phyloP scores from a whole-genome alignment of 2,888 invertebrate genomes.

The Nebria brevicollis region DNA sequence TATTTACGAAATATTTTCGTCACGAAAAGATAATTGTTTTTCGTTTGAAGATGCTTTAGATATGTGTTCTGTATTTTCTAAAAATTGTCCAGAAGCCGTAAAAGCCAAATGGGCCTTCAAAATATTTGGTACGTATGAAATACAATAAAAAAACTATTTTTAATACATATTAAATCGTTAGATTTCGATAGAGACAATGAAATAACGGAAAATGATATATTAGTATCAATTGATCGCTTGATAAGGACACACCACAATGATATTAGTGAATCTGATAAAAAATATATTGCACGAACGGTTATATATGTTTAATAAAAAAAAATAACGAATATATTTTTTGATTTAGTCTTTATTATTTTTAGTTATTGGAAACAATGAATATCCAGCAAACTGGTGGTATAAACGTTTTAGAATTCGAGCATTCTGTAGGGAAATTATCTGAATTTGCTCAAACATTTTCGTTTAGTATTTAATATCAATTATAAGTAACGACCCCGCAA shows the following conservation, averaged over 20 bases:
- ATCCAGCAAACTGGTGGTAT: constrained; percentile 69
- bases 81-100: constrained; percentile 75
- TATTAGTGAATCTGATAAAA: constrained; percentile 63
- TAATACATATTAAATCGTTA: constrained; percentile 52
- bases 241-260: constrained; percentile 56
- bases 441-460: constrained; percentile 63
- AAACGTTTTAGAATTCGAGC: constrained; percentile 69
- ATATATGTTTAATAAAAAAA: constrained; percentile 53
- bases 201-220: constrained; percentile 68
- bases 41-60: constrained; percentile 84
- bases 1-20: constrained; percentile 79
- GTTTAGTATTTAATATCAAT: constrained; percentile 53
- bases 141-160: no score
- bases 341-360: constrained; percentile 53
- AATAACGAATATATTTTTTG: neutral
- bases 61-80: constrained; percentile 79
- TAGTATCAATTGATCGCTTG: constrained; percentile 66
- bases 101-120: constrained; percentile 83
- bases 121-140: constrained; percentile 72
- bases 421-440: constrained; percentile 70
- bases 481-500: constrained; percentile 68
- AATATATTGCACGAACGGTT: constrained; percentile 68
- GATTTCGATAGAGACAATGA: constrained; percentile 73
- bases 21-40: constrained; percentile 72
- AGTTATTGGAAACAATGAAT: constrained; percentile 73